These are phyloP conservation scores for Pandemis corylana DNA, from an alignment of 2,888 invertebrate genomes.

Conservation along the genomic window DNA sequence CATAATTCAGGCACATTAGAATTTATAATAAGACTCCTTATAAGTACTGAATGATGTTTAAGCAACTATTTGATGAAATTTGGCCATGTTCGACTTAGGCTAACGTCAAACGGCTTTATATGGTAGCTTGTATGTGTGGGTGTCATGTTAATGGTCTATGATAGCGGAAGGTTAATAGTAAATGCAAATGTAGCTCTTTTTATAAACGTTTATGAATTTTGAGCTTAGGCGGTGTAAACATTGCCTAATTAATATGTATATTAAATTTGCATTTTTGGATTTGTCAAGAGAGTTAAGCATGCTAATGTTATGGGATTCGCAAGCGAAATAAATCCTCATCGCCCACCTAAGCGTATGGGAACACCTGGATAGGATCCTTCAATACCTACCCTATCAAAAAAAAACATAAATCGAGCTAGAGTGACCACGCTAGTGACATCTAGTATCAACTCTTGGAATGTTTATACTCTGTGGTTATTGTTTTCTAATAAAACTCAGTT, in stretches of 20 bases:
- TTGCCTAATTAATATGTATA: constrained; percentile 2
- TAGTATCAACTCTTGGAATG: too few species aligned
- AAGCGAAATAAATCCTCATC: background rate
- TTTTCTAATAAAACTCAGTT: too few species aligned
- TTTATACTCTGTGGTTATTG: too few species aligned
- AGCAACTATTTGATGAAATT: constrained; percentile 47
- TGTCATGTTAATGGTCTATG: constrained; percentile 45
- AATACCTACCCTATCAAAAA: too few species aligned
- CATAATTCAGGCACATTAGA: constrained; percentile 15
- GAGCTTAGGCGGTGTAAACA: constrained; percentile 16
- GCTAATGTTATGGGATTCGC: background rate
- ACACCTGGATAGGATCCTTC: too few species aligned
- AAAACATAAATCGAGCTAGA: too few species aligned
- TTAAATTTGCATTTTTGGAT: background rate
- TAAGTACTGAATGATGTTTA: constrained; percentile 35
- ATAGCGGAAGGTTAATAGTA: constrained; percentile 39
- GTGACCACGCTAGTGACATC: too few species aligned
- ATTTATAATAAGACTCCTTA: constrained; percentile 38
- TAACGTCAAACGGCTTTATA: constrained; percentile 57
- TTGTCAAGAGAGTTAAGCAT: too few species aligned
- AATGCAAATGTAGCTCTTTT: constrained; percentile 38
- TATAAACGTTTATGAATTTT: constrained; percentile 36
- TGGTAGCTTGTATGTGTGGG: constrained; percentile 55
- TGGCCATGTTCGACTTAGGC: constrained; percentile 53
- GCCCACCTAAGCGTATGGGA: too few species aligned